Conservation (phyloP, 2,797 vertebrate species). For the Gobionotothen gibberifrons region DNA sequence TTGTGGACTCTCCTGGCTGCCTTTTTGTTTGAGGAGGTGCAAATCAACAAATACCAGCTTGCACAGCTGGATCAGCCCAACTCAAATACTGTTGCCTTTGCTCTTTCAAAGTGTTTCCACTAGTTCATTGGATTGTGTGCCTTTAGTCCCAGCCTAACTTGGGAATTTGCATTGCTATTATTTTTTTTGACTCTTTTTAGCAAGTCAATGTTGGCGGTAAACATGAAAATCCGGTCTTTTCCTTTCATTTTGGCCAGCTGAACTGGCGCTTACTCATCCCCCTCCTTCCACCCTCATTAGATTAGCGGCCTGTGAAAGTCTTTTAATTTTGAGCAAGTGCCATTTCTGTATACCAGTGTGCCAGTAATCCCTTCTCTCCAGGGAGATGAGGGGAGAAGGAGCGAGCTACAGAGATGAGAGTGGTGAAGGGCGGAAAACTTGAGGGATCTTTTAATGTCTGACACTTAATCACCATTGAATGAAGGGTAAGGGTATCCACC, state of each 20-base stretch:
- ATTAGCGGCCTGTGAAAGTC: conserved; percentile 83
- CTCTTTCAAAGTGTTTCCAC: conserved; percentile 22
- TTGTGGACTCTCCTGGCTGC: conserved; percentile 40
- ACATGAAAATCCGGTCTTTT: conserved; percentile 66
- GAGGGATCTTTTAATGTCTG: conserved; percentile 77
- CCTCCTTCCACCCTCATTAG: conserved; percentile 75
- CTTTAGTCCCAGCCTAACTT: conserved; percentile 35
- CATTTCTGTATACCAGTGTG: conserved; percentile 80
- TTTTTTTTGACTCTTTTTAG: conserved; percentile 44
- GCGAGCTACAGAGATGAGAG: conserved; percentile 62
- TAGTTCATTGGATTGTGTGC: conserved; percentile 23
- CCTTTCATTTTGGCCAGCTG: conserved; percentile 64
- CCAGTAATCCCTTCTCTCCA: conserved; percentile 80
- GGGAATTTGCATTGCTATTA: conserved; percentile 47
- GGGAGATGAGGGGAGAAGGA: conserved; percentile 68
- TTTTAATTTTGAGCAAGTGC: conserved; percentile 84
- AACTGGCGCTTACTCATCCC: conserved; percentile 56
- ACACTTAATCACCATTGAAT: conserved; percentile 75
- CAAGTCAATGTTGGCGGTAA: conserved; percentile 69
- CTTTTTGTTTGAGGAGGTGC: conserved; percentile 41
- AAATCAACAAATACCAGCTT: conserved; percentile 53
- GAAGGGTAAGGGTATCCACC: conserved; percentile 60
- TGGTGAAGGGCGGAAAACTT: conserved; percentile 71
- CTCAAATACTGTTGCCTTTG: conserved; percentile 42
- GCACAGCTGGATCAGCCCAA: conserved; percentile 22